Percentiles rank a stretch among this genome's conserved stretches.
Evolutionary conservation across 92 coral and sea anemone genomes (phyloP).

Genomic region (Montipora capitata): DNA sequence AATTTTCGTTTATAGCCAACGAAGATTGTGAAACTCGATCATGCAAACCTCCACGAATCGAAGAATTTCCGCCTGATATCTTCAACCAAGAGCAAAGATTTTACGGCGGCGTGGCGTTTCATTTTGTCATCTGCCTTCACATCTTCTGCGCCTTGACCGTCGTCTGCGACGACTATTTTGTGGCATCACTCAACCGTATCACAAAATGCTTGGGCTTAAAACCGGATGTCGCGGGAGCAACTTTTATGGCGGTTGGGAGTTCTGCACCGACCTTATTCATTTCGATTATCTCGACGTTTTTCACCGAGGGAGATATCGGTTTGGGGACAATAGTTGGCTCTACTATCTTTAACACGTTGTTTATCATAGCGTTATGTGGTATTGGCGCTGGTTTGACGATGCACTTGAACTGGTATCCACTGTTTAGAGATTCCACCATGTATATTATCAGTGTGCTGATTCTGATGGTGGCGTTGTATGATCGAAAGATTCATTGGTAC

Average conservation of each 20-base stretch:
- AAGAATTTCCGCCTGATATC: slow-evolving; percentile 91
- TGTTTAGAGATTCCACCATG: slow-evolving; percentile 89
- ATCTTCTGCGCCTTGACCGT: slow-evolving; percentile 95
- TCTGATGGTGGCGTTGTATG: slow-evolving; percentile 87
- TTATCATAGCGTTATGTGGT: slow-evolving; percentile 94
- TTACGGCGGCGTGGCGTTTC: slow-evolving; percentile 91
- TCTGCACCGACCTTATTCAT: slow-evolving; percentile 98
- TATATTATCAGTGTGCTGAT: slow-evolving; percentile 87
- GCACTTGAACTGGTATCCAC: slow-evolving; percentile 90
- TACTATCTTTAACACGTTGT: slow-evolving; percentile 95
- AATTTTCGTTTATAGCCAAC: slow-evolving; percentile 37
- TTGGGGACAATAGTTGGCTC: slow-evolving; percentile 98
- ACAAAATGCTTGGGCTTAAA: slow-evolving; percentile 89
- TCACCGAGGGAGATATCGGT: slow-evolving; percentile 99
- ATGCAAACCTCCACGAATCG: slow-evolving; percentile 85
- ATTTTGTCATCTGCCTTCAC: slow-evolving; percentile 87
- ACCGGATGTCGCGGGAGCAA: slow-evolving; percentile 99
- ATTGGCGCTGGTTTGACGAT: slow-evolving; percentile 87
- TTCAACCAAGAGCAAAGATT: slow-evolving; percentile 90
- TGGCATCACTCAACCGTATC: slow-evolving; percentile 93
- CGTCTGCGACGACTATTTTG: slow-evolving; percentile 97
- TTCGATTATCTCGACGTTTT: slow-evolving; percentile 93
- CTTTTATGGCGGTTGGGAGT: slow-evolving; percentile 99
- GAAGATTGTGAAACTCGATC: slow-evolving; percentile 55
- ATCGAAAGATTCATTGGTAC: slow-evolving; percentile 95